phyloP scores from a whole-genome alignment of 2,888 invertebrate species.

The Athrips mouffetella region DNA sequence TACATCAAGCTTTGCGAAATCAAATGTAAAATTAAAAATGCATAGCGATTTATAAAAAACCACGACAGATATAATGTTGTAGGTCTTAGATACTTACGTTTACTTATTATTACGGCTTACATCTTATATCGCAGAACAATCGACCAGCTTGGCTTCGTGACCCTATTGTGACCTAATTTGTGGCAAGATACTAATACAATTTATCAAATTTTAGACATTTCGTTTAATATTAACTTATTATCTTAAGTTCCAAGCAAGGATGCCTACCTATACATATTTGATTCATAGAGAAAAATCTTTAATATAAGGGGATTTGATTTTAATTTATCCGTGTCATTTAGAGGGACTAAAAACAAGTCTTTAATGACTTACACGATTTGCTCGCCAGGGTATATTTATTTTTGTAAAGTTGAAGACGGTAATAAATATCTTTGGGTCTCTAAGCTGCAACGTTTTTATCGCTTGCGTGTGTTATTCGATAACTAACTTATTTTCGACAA shows the following conservation, averaged over 20 bases:
- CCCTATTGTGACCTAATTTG: slow-evolving; percentile 22
- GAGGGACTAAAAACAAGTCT: too few relatives aligned
- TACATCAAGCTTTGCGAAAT: background rate
- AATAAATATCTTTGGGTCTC: background rate
- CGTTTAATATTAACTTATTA: background rate
- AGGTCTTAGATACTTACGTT: background rate
- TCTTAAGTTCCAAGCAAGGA: background rate
- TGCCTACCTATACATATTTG: too few relatives aligned
- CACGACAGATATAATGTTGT: background rate
- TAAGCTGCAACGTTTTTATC: slow-evolving; percentile 25
- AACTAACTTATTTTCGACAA: slow-evolving; percentile 57
- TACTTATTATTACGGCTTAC: slow-evolving; percentile 7
- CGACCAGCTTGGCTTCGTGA: slow-evolving; percentile 19
- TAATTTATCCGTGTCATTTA: too few relatives aligned
- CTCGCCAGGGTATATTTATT: too few relatives aligned
- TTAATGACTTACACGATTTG: too few relatives aligned
- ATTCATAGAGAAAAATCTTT: too few relatives aligned
- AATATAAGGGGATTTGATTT: too few relatives aligned
- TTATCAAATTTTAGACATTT: background rate
- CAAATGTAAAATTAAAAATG: background rate
- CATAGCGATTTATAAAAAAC: background rate
- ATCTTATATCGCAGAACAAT: slow-evolving; percentile 10
- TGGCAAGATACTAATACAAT: background rate
- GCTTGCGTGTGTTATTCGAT: slow-evolving; percentile 34
- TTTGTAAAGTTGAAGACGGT: too few relatives aligned